Evolutionary conservation across 2,888 invertebrate genomes (phyloP), one percentile per base, ranked within the genome.

Genomic region (Zaprionus obscuricornis): DNA sequence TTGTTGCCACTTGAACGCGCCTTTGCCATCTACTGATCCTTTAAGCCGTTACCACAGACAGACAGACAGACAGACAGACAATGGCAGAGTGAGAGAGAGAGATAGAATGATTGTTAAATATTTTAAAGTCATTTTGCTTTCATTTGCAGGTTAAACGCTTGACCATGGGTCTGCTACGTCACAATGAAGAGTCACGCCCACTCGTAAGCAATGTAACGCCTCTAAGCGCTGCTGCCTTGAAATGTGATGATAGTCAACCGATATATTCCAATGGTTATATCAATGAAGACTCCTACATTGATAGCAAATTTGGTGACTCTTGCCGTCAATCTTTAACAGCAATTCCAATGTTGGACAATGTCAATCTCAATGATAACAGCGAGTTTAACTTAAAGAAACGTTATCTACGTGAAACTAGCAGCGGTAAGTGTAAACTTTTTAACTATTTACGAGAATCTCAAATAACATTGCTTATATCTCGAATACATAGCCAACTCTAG

Each of bases 161-260:
- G 67, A 94, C 95, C 29, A 93, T 95, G 92, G 95, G 95, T 7
- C 90, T 95, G 54, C 92, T 93, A 45, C 92, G 92, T 0, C 91
- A 91, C 45, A 91, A 91, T 73, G 94, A 94, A 73, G 95, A 95
- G 88, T 94, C 94, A 85, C 94, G 94, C 82, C 95, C 95, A 2
- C 91, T 95, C 20, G 94, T 95, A 24, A 92, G 93, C 49, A 93
- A 93, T 24, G 92, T 92, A 11, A 92, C 92, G 70, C 75, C 85
- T 87, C 89, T 69, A 3, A 74, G 64, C 16, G 69, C 52, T 1
- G 66, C 58, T 14, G 45, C 55, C 5, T 11, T 71, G 26, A 66
- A 68, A 20, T 51, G 59, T 51, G 66, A 60, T 3, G 70, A 70
- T 2, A 68, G 71, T 45, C 78, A 82, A 29, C 76, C 83, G 37